Conservation (phyloP, 2,797 vertebrate genomes). For the Miichthys miiuy region DNA sequence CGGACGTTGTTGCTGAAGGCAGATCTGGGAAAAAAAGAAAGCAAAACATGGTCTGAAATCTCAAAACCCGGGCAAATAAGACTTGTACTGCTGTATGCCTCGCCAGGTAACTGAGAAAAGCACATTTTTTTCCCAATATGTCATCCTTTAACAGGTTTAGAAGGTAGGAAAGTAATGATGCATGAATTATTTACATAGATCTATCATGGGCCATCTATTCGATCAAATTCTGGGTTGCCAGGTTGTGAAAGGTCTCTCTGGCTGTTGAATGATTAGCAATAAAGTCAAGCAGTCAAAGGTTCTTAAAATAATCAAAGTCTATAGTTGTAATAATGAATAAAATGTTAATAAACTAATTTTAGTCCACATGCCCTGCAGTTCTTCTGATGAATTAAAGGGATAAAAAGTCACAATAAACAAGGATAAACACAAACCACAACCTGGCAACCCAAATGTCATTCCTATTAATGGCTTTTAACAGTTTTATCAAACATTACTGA, state of each 20-base stretch:
- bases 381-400: background rate
- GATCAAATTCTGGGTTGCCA: background rate
- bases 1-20: slow-evolving; percentile 94
- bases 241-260: background rate
- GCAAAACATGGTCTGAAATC: background rate
- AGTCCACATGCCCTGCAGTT: background rate
- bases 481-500: background rate
- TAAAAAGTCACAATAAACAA: background rate
- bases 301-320: background rate
- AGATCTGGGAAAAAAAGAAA: slow-evolving; percentile 79
- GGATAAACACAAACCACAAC: background rate
- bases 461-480: background rate
- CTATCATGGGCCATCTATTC: background rate
- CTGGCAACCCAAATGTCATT: background rate
- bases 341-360: too few relatives aligned
- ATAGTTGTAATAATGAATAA: too few relatives aligned
- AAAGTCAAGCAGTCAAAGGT: background rate
- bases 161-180: background rate
- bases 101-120: too few relatives aligned
- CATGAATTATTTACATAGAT: background rate
- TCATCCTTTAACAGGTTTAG: background rate
- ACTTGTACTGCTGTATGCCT: too few relatives aligned
- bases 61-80: too few relatives aligned
- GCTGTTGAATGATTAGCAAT: background rate
- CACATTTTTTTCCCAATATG: too few relatives aligned